These are phyloP conservation scores for Sminthurinus signatus DNA, from an alignment of 1,140 invertebrate genomes.

Conservation along the genomic window DNA sequence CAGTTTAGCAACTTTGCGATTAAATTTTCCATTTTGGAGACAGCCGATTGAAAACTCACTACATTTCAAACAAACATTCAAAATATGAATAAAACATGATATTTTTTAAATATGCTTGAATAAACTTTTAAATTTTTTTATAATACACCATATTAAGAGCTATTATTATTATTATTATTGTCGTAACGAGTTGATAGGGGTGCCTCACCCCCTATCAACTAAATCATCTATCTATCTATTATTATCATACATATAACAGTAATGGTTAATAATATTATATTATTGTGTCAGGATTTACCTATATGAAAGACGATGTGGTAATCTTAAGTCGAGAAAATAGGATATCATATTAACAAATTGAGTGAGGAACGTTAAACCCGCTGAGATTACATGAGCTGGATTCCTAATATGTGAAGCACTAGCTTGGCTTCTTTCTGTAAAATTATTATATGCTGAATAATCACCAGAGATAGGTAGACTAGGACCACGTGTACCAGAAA, in stretches of 20 bases:
- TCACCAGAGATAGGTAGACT: conserved; percentile 68
- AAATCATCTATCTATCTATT: too few species aligned
- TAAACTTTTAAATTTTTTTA: not conserved
- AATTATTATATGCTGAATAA: conserved; percentile 61
- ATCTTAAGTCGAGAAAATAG: conserved; percentile 64
- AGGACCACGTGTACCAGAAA: conserved; percentile 59
- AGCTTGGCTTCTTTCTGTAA: conserved; percentile 58
- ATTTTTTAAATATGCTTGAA: too few species aligned
- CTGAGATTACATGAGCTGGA: conserved; percentile 64
- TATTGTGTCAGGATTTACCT: too few species aligned
- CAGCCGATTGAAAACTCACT: conserved; percentile 65
- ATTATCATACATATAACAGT: too few species aligned
- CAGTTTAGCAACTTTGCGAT: conserved; percentile 63
- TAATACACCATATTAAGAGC: not conserved
- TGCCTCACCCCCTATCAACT: too few species aligned
- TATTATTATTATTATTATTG: too few species aligned
- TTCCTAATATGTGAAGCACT: conserved; percentile 54
- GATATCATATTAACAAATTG: conserved; percentile 73
- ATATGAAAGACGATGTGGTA: conserved; percentile 68
- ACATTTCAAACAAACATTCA: conserved; percentile 44
- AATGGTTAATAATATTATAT: too few species aligned
- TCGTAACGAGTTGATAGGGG: too few species aligned
- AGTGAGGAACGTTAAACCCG: conserved; percentile 70
- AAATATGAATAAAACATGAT: conserved; percentile 9
- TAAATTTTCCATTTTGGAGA: conserved; percentile 63